Evolutionary conservation across 1,140 invertebrate genomes (phyloP), one percentile per base, ranked within the genome.

Genomic region (Leptopilina boulardi): DNA sequence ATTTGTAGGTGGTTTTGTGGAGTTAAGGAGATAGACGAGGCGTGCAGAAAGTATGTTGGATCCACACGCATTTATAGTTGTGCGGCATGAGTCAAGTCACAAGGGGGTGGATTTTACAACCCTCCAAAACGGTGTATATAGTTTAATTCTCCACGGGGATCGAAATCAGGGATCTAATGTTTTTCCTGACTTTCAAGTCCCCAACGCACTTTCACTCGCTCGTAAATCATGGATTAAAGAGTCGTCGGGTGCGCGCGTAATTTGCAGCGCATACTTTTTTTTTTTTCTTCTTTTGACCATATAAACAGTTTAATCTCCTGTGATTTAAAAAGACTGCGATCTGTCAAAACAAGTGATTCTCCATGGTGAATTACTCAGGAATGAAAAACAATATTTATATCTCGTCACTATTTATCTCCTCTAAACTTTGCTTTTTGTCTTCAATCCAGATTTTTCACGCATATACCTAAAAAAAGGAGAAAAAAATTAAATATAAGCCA

Each of bases 291-390:
- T 90, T 90, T 90, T 88, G 85, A 89, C 84, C 88, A 87, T n/a
- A n/a, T 89, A 91, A 91, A 91, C 88, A 87, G 87, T 89, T 89
- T 90, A 89, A 90, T 90, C 88, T 88, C 83, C 82, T 80, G 80
- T 78, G 79, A 84, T 81, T 76, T 81, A 38, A 80, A 86, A 87
- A n/a, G n/a, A 87, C 81, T 85, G 56, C 77, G 77, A 88, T 87
- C 82, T 81, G 89, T 91, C 89, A 91, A 90, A 91, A 91, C 89
- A 91, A 89, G 85, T 80, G 84, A 91, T 90, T 86, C 77, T 88
- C 85, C 85, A 90, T 84, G 88, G 78, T 80, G 70, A 71, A 76
- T 77, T 70, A 47, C 15, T 21, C 54, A 72, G 75, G 77, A 44
- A 41, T 73, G 74, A 71, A n/a, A n/a, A n/a, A n/a, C n/a, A n/a